These are phyloP conservation scores for Heteronetta atricapilla DNA, from an alignment of 2,113 vertebrate genomes.

Conservation along the genomic window DNA sequence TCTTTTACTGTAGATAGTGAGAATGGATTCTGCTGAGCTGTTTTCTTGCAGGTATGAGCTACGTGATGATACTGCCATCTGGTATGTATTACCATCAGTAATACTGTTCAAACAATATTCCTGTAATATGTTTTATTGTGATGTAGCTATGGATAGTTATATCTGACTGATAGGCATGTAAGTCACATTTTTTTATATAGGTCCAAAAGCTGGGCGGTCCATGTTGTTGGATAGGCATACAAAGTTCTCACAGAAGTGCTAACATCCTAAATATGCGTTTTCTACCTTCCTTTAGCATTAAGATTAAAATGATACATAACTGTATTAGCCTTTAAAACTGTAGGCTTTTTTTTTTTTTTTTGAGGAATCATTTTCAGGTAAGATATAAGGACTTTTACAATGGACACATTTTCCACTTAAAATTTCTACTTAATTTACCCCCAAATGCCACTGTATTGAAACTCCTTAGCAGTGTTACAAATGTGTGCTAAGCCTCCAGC, in stretches of 20 bases:
- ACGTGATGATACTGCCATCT: background rate
- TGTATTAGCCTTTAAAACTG: slow-evolving; percentile 4
- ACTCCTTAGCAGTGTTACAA: background rate
- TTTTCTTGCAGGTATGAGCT: background rate
- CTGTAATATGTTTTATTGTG: background rate
- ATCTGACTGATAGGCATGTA: background rate
- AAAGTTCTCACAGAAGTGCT: background rate
- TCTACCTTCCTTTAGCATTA: slow-evolving; percentile 18
- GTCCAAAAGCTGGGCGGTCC: background rate
- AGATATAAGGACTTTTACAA: background rate
- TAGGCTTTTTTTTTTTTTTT: slow-evolving; percentile 4
- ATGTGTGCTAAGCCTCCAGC: background rate
- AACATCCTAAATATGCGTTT: background rate
- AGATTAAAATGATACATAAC: background rate
- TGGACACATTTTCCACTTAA: background rate
- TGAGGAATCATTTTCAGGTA: slow-evolving; percentile 20
- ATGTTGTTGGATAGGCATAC: background rate
- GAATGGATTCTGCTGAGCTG: background rate
- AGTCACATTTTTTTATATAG: background rate
- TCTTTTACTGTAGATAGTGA: background rate
- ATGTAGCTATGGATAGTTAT: background rate
- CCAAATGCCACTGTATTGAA: background rate
- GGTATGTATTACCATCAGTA: background rate
- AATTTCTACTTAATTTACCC: background rate
- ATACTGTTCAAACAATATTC: background rate